Evolutionary conservation across 2,888 invertebrate species (phyloP), one percentile per base, ranked within the genome.

Genomic region (Neocrepidodera transversa): DNA sequence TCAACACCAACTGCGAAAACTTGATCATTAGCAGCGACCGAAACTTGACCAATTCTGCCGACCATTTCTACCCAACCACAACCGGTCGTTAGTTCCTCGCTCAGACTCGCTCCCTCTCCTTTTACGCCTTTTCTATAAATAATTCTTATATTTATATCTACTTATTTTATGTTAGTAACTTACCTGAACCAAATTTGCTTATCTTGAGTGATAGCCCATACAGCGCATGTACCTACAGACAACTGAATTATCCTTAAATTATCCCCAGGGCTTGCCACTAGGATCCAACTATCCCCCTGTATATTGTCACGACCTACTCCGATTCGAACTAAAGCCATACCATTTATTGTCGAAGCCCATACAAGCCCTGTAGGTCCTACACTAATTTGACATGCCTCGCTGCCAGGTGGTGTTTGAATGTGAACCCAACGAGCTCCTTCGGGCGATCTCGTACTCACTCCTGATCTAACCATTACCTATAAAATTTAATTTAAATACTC

Each of bases 61-160:
- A 92, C 89, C 85, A 95, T 93, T 82, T 93, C 92, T 20, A 95
- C 86, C 95, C 95, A 95, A 18, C 91, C 90, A 73, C 84, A 88
- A 2, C 94, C 94, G 71, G 87, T 87, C 6, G 92, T 91, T 58
- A 89, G 82, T 74, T 88, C 86, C 78, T 91, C 91, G 70, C 88
- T 89, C 60, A 85, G 82, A 2, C 91, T 90, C 16, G 89, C 85
- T 32, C 82, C 83, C 76, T 88, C 86, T 49, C 90, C 86, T 81
- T 89, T 73, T 2, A 74, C 65, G 1, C 73, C 73, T 55, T 73
- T 71, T 51, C 74, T 71, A 53, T 38, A 56, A 48, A 54, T 10
- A 54, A 30, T 57, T 47, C 10, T n/a, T n/a, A n/a, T n/a, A n/a
- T 23, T 23, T 23, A 23, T 23, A 23, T 23, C 3, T 23, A n/a